Evolutionary conservation across 2,888 invertebrate species (phyloP).

Genomic region (Drosophila siamana): DNA sequence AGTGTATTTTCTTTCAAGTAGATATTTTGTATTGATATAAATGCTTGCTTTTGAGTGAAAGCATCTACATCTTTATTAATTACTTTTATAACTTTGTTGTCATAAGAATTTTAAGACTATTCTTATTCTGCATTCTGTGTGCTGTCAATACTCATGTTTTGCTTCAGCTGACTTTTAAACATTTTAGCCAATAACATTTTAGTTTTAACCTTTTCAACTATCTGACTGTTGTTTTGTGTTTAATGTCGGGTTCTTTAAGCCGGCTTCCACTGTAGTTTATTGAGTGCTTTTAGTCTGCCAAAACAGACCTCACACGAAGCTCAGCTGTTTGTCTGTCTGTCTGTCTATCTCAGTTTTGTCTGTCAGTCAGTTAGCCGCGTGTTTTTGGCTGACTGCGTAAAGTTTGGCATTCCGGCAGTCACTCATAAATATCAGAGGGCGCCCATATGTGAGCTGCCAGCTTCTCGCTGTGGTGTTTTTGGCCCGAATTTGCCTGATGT

Average conservation of each 20-base stretch:
- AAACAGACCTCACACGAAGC: constrained; percentile 58
- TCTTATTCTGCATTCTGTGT: not conserved
- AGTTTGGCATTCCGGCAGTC: constrained; percentile 46
- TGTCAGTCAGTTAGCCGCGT: constrained; percentile 18
- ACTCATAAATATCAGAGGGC: constrained; percentile 65
- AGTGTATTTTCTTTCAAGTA: too few relatives aligned
- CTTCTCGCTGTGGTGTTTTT: constrained; percentile 10
- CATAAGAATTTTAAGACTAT: too few relatives aligned
- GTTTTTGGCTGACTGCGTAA: constrained; percentile 21
- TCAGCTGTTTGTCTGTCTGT: constrained; percentile 38
- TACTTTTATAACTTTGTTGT: not conserved
- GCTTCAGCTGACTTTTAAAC: not conserved
- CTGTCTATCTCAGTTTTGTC: too few relatives aligned
- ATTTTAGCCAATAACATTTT: not conserved
- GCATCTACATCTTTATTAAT: too few relatives aligned
- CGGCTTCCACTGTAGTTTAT: constrained; percentile 12
- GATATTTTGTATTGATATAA: too few relatives aligned
- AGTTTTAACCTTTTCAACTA: not conserved
- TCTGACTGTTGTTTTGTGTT: not conserved
- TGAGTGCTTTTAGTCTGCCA: constrained; percentile 2
- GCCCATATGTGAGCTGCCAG: constrained; percentile 38
- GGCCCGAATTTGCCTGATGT: constrained; percentile 3
- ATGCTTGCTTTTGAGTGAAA: too few relatives aligned
- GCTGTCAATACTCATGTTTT: not conserved
- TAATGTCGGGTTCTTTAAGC: not conserved